phyloP scores from a whole-genome alignment of 2,113 vertebrate species.

The Asarcornis scutulata region DNA sequence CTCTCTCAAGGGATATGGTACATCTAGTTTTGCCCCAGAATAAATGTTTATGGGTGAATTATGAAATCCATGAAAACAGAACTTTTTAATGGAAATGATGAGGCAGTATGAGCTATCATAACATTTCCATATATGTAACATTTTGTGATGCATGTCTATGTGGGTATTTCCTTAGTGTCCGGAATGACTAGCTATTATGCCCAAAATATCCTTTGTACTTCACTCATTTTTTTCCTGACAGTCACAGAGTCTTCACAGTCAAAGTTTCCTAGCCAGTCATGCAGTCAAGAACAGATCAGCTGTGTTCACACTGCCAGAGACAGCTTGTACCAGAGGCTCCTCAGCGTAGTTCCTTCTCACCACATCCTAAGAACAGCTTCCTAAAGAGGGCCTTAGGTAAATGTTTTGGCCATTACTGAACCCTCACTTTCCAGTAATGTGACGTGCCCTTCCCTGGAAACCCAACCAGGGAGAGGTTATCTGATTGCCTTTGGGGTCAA shows the following conservation, averaged over 20 bases:
- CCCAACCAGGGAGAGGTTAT: not conserved
- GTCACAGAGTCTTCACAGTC: constrained; percentile 13
- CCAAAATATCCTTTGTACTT: constrained; percentile 55
- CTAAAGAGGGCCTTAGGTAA: not conserved
- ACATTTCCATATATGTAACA: not conserved
- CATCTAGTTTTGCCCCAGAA: not conserved
- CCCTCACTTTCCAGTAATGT: not conserved
- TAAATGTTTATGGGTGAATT: not conserved
- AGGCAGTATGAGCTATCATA: not conserved
- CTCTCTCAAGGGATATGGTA: not conserved
- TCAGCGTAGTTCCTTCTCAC: not conserved
- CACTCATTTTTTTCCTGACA: not conserved
- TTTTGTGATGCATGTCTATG: not conserved
- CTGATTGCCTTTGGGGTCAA: not conserved
- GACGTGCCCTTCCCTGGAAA: not conserved
- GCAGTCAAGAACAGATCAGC: constrained; percentile 14
- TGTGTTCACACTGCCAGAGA: constrained; percentile 26
- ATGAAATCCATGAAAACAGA: not conserved
- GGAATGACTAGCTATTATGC: constrained; percentile 31
- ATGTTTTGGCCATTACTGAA: not conserved
- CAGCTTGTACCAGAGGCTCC: constrained; percentile 8
- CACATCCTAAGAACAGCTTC: constrained; percentile 4
- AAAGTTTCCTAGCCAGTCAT: constrained; percentile 48
- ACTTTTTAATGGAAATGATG: constrained; percentile 18
- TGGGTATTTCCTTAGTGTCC: constrained; percentile 5